Percentiles rank a stretch among this genome's conserved stretches.
Evolutionary conservation across 2,888 invertebrate species (phyloP).

Genomic region (Orchestes rusci): DNA sequence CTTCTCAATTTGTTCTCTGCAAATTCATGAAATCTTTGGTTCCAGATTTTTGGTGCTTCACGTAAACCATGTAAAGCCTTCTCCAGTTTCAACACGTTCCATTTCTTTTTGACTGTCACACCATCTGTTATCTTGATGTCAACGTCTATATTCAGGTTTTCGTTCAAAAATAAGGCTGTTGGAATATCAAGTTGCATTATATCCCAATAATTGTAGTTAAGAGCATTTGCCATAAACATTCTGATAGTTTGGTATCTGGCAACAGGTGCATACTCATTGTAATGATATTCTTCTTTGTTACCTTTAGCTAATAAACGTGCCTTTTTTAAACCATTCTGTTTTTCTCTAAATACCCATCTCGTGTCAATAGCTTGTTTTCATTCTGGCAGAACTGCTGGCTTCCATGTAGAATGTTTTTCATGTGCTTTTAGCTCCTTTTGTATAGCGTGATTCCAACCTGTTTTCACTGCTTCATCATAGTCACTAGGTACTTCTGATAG

Average conservation of each 20-base stretch:
- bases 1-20: background rate
- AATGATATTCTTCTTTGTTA: background rate
- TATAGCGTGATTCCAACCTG: no score
- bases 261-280: constrained; percentile 3
- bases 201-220: background rate
- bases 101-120: background rate
- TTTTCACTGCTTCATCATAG: no score
- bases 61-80: background rate
- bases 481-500: no score
- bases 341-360: background rate
- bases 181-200: constrained; percentile 1
- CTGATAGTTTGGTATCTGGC: constrained; percentile 2
- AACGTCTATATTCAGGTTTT: background rate
- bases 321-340: background rate
- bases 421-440: no score
- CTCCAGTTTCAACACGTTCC: background rate
- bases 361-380: background rate
- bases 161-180: background rate
- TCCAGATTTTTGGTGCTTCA: background rate
- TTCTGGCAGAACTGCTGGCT: background rate
- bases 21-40: background rate
- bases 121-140: background rate
- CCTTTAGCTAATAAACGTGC: constrained; percentile 1
- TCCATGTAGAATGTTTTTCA: no score
- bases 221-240: background rate